Evolutionary conservation across 2,888 invertebrate genomes (phyloP).

Genomic region (Drosophila mimica): DNA sequence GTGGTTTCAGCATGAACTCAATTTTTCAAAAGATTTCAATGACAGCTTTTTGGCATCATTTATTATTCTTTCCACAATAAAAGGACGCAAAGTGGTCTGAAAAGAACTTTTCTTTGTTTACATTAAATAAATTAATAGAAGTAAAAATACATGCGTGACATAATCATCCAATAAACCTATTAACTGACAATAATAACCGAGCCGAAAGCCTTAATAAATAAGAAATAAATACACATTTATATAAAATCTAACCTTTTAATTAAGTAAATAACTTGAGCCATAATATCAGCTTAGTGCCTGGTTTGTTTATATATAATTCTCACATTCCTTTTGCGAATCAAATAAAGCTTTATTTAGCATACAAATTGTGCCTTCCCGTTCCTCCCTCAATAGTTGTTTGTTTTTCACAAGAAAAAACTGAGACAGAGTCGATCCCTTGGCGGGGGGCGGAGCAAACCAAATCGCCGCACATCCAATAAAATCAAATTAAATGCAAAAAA

Average conservation of each 20-base stretch:
- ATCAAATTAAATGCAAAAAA: constrained; percentile 75
- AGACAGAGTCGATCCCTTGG: constrained; percentile 6
- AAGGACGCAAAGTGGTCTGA: background rate
- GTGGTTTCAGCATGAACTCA: background rate
- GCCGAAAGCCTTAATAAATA: background rate
- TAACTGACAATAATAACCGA: background rate
- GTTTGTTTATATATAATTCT: constrained; percentile 13
- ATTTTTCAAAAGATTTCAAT: background rate
- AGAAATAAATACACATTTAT: background rate
- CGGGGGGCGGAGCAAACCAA: constrained; percentile 8
- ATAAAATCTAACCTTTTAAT: background rate
- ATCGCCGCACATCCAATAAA: constrained; percentile 59
- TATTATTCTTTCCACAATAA: background rate
- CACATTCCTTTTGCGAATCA: constrained; percentile 1
- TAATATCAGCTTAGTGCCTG: background rate
- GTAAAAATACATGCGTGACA: background rate
- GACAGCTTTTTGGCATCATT: background rate
- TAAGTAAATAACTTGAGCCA: constrained; percentile 6
- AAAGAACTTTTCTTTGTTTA: background rate
- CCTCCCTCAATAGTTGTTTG: constrained; percentile 37
- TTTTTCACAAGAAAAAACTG: background rate
- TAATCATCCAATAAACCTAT: background rate
- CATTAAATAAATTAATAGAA: background rate
- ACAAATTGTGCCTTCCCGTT: constrained; percentile 32
- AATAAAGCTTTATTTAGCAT: constrained; percentile 46